Percentiles rank a stretch among this genome's conserved stretches.
These are phyloP conservation scores for Perca flavescens DNA, from an alignment of 2,113 vertebrate genomes.

Conservation along the genomic window DNA sequence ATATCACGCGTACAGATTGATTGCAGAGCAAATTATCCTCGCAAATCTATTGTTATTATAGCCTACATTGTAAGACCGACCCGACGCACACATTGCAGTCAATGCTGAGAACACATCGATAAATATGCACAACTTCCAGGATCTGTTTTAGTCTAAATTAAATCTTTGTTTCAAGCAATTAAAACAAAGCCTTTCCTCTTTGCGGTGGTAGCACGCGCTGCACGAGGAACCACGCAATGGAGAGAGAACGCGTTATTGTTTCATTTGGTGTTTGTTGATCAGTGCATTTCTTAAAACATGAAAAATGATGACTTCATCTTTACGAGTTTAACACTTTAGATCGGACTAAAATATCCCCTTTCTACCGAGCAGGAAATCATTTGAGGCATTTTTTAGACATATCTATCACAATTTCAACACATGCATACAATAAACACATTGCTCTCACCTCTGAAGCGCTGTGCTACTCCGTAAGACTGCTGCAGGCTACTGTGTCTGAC, in stretches of 20 bases:
- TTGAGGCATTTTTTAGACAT: background rate
- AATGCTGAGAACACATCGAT: background rate
- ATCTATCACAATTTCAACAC: conserved; percentile 11
- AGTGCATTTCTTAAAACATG: conserved; percentile 19
- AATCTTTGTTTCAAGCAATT: conserved; percentile 18
- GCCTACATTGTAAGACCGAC: background rate
- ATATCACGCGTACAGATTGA: background rate
- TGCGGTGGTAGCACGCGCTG: background rate
- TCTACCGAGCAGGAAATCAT: background rate
- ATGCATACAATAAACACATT: conserved; percentile 34
- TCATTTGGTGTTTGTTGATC: conserved; percentile 50
- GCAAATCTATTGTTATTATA: conserved; percentile 34
- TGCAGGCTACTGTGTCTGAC: conserved; percentile 59
- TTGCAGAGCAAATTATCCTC: conserved; percentile 52
- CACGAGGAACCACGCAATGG: conserved; percentile 12
- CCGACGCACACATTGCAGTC: conserved; percentile 14
- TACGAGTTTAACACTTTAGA: conserved; percentile 11
- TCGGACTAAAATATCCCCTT: background rate
- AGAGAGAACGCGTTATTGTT: conserved; percentile 47
- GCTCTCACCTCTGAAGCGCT: conserved; percentile 70
- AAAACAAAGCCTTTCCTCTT: background rate
- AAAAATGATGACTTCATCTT: conserved; percentile 33
- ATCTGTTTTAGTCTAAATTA: background rate
- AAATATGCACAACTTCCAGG: background rate
- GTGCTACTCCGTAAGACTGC: conserved; percentile 48